These are phyloP conservation scores for Ceuthmochares aereus DNA, from an alignment of 2,113 vertebrate genomes.

Conservation along the genomic window DNA sequence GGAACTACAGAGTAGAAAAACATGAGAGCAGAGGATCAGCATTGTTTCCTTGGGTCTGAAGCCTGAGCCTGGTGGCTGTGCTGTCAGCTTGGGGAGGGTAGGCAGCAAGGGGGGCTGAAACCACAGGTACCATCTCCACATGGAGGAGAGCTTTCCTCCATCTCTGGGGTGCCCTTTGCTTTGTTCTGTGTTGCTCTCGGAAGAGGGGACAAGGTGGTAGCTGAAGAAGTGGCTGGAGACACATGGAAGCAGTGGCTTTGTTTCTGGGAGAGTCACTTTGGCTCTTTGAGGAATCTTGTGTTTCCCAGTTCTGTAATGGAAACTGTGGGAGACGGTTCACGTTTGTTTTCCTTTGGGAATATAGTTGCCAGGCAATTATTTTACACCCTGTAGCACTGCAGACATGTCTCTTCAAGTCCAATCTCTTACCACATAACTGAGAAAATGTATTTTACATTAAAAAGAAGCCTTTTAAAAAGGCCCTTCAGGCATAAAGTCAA, in stretches of 20 bases:
- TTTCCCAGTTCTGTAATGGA: background rate
- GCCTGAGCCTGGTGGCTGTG: background rate
- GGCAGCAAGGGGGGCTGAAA: background rate
- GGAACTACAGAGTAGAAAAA: background rate
- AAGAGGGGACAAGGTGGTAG: background rate
- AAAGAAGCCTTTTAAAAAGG: conserved; percentile 57
- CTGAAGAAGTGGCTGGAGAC: background rate
- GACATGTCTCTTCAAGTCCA: conserved; percentile 56
- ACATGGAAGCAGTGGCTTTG: background rate
- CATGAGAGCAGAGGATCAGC: background rate
- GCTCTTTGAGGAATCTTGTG: background rate
- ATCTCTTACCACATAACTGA: conserved; percentile 32
- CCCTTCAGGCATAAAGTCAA: conserved; percentile 44
- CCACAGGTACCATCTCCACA: fast-evolving
- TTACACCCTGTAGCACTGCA: conserved; percentile 67
- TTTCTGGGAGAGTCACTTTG: background rate
- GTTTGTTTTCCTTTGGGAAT: conserved; percentile 55
- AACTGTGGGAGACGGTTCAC: background rate
- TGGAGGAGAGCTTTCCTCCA: background rate
- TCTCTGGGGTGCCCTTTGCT: background rate
- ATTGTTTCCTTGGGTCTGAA: background rate
- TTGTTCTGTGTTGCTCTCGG: background rate
- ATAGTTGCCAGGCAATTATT: conserved; percentile 71
- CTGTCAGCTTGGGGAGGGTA: background rate
- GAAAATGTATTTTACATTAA: conserved; percentile 70